These are phyloP conservation scores for Magallana ariakensis DNA, from an alignment of 1,140 invertebrate genomes.

Conservation along the genomic window DNA sequence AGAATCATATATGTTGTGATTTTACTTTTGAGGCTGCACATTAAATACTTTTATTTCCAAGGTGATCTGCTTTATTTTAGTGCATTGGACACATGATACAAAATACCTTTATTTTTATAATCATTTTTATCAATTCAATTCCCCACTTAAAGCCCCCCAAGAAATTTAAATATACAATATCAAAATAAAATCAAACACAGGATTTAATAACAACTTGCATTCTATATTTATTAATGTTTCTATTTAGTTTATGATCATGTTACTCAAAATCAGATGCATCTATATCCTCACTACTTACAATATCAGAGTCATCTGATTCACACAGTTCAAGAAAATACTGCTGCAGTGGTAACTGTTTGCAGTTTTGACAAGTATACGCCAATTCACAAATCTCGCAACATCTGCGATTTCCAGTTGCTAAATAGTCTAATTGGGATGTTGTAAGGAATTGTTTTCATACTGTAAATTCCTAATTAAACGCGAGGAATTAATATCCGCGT, in stretches of 20 bases:
- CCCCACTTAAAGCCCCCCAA: neutral
- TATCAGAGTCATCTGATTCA: neutral
- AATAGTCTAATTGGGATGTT: neutral
- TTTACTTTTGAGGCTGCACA: no score
- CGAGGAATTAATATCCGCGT: no score
- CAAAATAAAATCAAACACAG: no score
- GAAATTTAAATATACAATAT: no score
- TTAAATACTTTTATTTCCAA: no score
- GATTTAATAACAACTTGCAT: neutral
- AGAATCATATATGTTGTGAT: neutral
- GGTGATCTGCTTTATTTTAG: no score
- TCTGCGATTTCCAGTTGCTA: neutral
- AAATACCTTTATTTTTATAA: neutral
- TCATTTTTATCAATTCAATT: neutral
- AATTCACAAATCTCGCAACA: neutral
- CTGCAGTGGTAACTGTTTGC: neutral
- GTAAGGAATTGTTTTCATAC: no score
- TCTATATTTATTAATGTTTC: neutral
- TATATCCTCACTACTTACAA: no score
- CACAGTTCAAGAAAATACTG: neutral
- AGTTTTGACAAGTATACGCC: neutral
- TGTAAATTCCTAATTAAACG: no score
- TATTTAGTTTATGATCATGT: neutral
- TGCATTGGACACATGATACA: no score
- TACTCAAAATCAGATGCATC: constrained; percentile 6